Evolutionary conservation across 2,113 vertebrate genomes (phyloP).

Genomic region (Mionectes macconnelli): DNA sequence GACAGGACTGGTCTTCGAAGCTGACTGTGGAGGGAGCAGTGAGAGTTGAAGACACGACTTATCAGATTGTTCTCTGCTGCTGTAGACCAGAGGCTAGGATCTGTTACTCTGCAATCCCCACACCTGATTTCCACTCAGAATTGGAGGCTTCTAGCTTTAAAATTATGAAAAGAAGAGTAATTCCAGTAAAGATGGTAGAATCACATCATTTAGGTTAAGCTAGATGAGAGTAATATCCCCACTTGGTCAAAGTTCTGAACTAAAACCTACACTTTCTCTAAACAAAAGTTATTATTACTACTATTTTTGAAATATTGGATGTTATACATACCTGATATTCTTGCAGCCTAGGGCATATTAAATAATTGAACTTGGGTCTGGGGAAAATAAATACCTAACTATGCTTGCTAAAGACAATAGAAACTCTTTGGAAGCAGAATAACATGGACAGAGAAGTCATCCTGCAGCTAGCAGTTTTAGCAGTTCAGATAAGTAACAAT

Average conservation of each 20-base stretch:
- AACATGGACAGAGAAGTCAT: neutral
- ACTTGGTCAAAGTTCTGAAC: neutral
- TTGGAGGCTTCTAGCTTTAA: neutral
- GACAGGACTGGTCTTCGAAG: neutral
- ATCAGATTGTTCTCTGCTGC: neutral
- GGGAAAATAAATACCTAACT: neutral
- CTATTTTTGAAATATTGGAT: neutral
- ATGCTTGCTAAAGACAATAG: neutral
- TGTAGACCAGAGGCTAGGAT: neutral
- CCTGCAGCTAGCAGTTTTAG: constrained; percentile 13
- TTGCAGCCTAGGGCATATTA: neutral
- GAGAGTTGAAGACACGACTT: neutral
- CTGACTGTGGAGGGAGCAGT: neutral
- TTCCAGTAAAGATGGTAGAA: neutral
- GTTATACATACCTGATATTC: neutral
- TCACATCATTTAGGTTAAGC: neutral
- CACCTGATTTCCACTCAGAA: neutral
- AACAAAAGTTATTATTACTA: neutral
- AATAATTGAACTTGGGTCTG: neutral
- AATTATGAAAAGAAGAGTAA: neutral
- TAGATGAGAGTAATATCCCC: neutral
- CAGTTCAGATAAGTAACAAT: constrained; percentile 29
- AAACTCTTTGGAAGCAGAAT: neutral
- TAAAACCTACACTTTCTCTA: neutral
- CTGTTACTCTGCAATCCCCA: neutral